phyloP scores from a whole-genome alignment of 2,113 vertebrate species.

The Acanthisitta chloris region DNA sequence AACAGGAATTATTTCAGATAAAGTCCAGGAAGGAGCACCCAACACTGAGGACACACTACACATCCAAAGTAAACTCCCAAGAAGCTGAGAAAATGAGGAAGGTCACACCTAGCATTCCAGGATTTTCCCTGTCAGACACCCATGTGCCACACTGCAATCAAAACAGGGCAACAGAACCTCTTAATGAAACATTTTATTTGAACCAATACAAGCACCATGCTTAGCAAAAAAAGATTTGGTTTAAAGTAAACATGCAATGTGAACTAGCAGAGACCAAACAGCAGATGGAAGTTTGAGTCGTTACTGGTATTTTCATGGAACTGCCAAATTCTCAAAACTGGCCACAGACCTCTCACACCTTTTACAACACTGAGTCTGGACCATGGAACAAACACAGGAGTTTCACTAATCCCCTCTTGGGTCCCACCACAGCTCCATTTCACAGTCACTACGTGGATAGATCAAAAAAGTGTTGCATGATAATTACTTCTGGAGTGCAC shows the following conservation, averaged over 20 bases:
- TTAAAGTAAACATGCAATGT: constrained; percentile 77
- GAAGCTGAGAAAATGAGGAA: background rate
- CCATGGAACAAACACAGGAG: background rate
- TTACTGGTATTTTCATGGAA: constrained; percentile 39
- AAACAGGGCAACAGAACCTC: constrained; percentile 6
- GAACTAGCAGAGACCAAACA: constrained; percentile 69
- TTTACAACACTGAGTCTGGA: background rate
- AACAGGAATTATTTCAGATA: background rate
- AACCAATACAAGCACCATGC: constrained; percentile 80
- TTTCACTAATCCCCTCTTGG: background rate
- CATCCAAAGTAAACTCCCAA: background rate
- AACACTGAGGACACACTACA: fast-evolving
- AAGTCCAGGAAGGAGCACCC: background rate
- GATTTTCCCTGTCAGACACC: background rate
- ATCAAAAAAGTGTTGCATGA: background rate
- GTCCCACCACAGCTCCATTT: background rate
- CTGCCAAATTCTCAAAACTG: constrained; percentile 45
- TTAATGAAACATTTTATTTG: constrained; percentile 77
- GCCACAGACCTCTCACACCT: constrained; percentile 3
- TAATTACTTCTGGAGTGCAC: background rate
- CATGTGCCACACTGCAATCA: background rate
- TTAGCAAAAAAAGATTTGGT: constrained; percentile 73
- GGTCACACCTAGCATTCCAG: background rate
- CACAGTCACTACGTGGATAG: background rate
- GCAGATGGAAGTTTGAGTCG: constrained; percentile 47